A percentile compares a stretch with the other conserved stretches of the same genome.
Evolutionary conservation across 2,888 invertebrate species (phyloP).

Genomic region (Drosophila helvetica): DNA sequence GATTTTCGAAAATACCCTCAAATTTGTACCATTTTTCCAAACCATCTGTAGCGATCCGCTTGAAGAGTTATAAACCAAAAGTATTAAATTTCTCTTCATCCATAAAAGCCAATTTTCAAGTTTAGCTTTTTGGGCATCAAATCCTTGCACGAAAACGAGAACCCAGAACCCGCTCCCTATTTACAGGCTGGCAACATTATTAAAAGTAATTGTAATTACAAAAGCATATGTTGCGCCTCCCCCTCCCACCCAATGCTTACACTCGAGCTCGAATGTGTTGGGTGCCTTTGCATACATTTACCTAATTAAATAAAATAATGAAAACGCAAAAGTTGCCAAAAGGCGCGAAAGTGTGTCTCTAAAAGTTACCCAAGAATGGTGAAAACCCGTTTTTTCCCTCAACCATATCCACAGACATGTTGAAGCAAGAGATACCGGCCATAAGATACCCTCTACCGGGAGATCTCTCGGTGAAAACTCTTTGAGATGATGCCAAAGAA

Average conservation of each 20-base stretch:
- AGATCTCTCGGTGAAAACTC: not conserved
- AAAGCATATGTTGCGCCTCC: conserved; percentile 70
- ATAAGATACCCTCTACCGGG: not conserved
- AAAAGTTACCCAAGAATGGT: conserved; percentile 41
- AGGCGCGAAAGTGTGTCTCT: conserved; percentile 52
- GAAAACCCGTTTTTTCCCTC: not conserved
- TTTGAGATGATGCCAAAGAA: not conserved
- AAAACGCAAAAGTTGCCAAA: conserved; percentile 71
- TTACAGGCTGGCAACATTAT: conserved; percentile 68
- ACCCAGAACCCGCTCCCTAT: conserved; percentile 50
- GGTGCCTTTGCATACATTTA: conserved; percentile 77
- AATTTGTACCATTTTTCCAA: not conserved
- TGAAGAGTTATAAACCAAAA: not conserved
- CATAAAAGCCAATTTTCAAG: conserved; percentile 11
- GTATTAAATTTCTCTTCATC: conserved; percentile 1
- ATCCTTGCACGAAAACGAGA: conserved; percentile 9
- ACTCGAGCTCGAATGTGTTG: conserved; percentile 24
- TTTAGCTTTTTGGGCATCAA: conserved; percentile 20
- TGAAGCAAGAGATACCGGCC: not conserved
- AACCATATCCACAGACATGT: not conserved
- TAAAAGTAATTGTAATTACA: conserved; percentile 78
- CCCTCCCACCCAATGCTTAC: not conserved
- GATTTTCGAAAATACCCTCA: too few relatives aligned
- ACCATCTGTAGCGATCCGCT: not conserved
- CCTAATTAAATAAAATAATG: conserved; percentile 81